Evolutionary conservation across 1,140 invertebrate species (phyloP), one percentile per base, ranked within the genome.

Genomic region (Aleiodes sp.): DNA sequence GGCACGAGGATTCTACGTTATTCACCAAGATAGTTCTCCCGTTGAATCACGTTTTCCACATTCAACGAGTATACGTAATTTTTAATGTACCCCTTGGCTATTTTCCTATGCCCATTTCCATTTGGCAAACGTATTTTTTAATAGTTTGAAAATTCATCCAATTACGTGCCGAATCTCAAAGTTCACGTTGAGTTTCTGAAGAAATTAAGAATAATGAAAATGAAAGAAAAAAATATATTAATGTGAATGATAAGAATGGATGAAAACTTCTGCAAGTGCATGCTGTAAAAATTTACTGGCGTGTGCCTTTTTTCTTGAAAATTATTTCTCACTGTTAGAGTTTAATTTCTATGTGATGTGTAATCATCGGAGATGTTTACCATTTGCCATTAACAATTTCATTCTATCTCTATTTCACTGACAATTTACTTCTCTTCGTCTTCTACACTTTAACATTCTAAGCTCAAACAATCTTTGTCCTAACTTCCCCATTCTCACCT

Each of bases 91-190:
- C 26, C 46, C 26, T 24, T 24, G 21, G 21, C 21, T 21, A 9
- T 21, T 21, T 26, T 21, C 10, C 16, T 21, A 9, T 10, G 4
- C 3, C 39, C 39, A 43, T 43, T 14, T 43, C 46, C n/a, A n/a
- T n/a, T 19, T 21, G 19, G 21, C 8, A 16, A 8, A 24, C 16
- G 46, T 52, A 24, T 52, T 52, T 52, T n/a, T n/a, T 24, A 16
- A 52, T 52, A 52, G 46, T 52, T 52, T 16, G 46, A 52, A 46
- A 52, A 52, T 52, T 52, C 26, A 9, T 8, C 46, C 46, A 52
- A 52, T 52, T 52, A 52, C 46, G 46, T 52, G 46, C 46, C 46
- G 46, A 52, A 52, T 52, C 46, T 52, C 46, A 24, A 2, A 12
- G 21, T 52, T 24, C 19, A 52, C n/a, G 19, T 52, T 16, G 46